phyloP scores from a whole-genome alignment of 1,140 invertebrate genomes.

The Agraylea sexmaculata region DNA sequence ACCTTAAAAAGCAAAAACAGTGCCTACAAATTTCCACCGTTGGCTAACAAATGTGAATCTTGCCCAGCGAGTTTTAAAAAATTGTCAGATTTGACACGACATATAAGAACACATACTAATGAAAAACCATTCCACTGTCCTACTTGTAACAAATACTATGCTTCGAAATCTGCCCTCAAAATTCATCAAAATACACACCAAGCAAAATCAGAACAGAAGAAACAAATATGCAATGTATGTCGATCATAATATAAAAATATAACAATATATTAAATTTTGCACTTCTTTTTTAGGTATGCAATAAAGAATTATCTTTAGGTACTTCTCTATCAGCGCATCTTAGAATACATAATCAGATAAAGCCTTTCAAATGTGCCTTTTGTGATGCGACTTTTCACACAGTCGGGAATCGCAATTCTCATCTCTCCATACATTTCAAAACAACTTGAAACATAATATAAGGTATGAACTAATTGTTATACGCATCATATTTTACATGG shows the following conservation, averaged over 20 bases:
- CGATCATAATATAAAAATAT: not conserved
- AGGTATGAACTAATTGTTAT: not conserved
- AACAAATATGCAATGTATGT: conserved; percentile 1
- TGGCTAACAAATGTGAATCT: conserved; percentile 41
- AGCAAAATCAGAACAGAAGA: not conserved
- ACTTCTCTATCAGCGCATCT: conserved; percentile 4
- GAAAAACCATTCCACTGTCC: conserved; percentile 12
- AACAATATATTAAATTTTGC: not conserved
- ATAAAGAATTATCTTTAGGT: conserved; percentile 1
- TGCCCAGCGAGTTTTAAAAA: conserved; percentile 45
- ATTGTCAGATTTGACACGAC: conserved; percentile 40
- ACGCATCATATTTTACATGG: not conserved
- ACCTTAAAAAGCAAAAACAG: conserved; percentile 3
- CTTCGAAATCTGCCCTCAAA: conserved; percentile 10
- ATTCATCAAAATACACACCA: conserved; percentile 5
- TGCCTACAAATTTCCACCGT: conserved; percentile 10
- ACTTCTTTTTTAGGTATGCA: conserved; percentile 8
- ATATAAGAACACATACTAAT: conserved; percentile 20
- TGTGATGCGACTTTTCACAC: conserved; percentile 6
- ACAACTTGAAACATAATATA: not conserved
- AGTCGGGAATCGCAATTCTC: not conserved
- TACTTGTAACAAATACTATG: conserved; percentile 6
- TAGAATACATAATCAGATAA: conserved; percentile 3
- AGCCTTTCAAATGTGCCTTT: conserved; percentile 2
- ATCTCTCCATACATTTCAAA: conserved; percentile 7